These are phyloP conservation scores for Cheilosia pagana DNA, from an alignment of 2,888 invertebrate genomes.

Conservation along the genomic window DNA sequence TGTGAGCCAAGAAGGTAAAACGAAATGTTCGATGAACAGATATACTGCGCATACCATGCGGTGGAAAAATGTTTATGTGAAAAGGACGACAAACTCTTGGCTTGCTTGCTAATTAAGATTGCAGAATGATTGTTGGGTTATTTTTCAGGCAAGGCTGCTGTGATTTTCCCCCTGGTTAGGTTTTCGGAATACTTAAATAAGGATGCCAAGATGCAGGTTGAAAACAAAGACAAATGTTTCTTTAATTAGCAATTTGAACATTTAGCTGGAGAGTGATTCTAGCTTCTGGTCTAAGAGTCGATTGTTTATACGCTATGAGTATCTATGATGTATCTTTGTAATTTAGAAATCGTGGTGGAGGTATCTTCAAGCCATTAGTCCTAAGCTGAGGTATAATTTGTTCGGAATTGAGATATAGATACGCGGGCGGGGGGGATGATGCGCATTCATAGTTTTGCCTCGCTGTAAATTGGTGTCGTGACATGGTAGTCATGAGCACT, in stretches of 20 bases:
- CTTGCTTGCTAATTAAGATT: constrained; percentile 74
- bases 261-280: constrained; percentile 34
- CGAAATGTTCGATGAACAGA: constrained; percentile 19
- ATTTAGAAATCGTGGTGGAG: constrained; percentile 61
- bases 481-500: constrained; percentile 44
- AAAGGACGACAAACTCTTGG: constrained; percentile 53
- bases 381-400: constrained; percentile 69
- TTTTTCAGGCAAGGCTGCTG: constrained; percentile 27
- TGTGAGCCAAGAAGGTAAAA: constrained; percentile 17
- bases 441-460: constrained; percentile 45
- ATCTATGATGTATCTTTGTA: constrained; percentile 68
- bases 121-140: constrained; percentile 71
- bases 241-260: constrained; percentile 68
- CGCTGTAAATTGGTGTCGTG: constrained; percentile 53
- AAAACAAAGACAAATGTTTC: constrained; percentile 67
- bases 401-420: constrained; percentile 68
- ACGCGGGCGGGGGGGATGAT: constrained; percentile 3
- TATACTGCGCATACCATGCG: background rate
- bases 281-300: constrained; percentile 48
- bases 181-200: background rate
- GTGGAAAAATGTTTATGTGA: constrained; percentile 49
- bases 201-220: constrained; percentile 27
- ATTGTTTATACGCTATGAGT: constrained; percentile 26
- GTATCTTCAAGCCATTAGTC: constrained; percentile 65
- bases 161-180: background rate